A percentile compares a stretch with the other conserved stretches of the same genome.
phyloP scores from a whole-genome alignment of 2,113 vertebrate species.

The Paramisgurnus dabryanus region DNA sequence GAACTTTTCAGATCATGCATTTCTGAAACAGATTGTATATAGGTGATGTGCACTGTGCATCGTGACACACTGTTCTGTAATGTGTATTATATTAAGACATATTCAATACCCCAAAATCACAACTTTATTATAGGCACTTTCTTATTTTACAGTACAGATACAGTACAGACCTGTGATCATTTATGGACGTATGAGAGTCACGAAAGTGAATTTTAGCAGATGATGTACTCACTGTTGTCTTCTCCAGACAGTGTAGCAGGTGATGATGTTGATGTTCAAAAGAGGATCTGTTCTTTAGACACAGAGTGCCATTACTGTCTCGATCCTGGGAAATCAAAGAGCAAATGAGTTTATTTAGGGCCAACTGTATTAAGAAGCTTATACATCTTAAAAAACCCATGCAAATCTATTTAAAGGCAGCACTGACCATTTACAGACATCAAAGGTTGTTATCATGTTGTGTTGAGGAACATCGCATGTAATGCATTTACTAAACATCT shows the following conservation, averaged over 20 bases:
- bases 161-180: too few relatives aligned
- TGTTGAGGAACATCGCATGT: neutral
- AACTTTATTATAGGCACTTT: too few relatives aligned
- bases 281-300: conserved; percentile 82
- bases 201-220: too few relatives aligned
- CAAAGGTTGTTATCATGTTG: conserved; percentile 30
- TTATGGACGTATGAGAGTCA: too few relatives aligned
- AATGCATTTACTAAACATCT: neutral
- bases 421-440: conserved; percentile 33
- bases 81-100: too few relatives aligned
- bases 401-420: conserved; percentile 46
- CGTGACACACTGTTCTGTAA: too few relatives aligned
- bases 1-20: neutral
- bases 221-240: conserved; percentile 82
- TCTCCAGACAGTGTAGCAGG: conserved; percentile 88
- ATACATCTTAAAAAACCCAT: neutral
- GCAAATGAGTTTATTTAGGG: neutral
- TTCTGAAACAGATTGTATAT: neutral
- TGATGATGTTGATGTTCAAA: conserved; percentile 90
- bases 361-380: neutral
- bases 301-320: conserved; percentile 72
- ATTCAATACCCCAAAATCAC: too few relatives aligned
- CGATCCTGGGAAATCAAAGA: conserved; percentile 67
- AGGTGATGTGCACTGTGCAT: too few relatives aligned
- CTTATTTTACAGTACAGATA: too few relatives aligned